Conservation (phyloP, 2,888 invertebrate genomes). For the Drosophila multiciliata region DNA sequence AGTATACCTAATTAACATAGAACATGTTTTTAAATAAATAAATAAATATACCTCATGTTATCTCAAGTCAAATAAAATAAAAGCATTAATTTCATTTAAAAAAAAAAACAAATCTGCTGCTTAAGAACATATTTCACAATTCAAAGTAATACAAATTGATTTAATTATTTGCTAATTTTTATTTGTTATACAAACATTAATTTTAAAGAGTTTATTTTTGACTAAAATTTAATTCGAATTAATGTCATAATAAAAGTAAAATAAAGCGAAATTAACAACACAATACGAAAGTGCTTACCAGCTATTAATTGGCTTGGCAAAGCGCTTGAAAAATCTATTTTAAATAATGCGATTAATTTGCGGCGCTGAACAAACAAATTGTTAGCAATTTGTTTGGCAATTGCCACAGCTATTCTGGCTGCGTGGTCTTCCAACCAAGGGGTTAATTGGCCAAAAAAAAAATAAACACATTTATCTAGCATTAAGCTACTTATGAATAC, state of each 20-base stretch:
- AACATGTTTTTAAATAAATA: neutral
- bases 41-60: neutral
- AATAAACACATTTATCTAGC: neutral
- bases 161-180: neutral
- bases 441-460: constrained; percentile 33
- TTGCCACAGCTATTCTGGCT: constrained; percentile 15
- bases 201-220: neutral
- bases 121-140: neutral
- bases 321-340: constrained; percentile 37
- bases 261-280: neutral
- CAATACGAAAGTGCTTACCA: neutral
- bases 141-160: neutral
- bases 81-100: neutral
- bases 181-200: neutral
- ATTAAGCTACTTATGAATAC: neutral
- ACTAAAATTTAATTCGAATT: neutral
- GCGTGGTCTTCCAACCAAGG: constrained; percentile 2
- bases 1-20: neutral
- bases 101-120: neutral
- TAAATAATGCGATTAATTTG: constrained; percentile 71
- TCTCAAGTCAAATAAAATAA: neutral
- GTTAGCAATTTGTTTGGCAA: constrained; percentile 53
- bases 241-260: constrained; percentile 3
- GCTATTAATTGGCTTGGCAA: constrained; percentile 12
- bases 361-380: constrained; percentile 39